Conservation (phyloP, 2,113 vertebrate genomes). For the Prunella himalayana region DNA sequence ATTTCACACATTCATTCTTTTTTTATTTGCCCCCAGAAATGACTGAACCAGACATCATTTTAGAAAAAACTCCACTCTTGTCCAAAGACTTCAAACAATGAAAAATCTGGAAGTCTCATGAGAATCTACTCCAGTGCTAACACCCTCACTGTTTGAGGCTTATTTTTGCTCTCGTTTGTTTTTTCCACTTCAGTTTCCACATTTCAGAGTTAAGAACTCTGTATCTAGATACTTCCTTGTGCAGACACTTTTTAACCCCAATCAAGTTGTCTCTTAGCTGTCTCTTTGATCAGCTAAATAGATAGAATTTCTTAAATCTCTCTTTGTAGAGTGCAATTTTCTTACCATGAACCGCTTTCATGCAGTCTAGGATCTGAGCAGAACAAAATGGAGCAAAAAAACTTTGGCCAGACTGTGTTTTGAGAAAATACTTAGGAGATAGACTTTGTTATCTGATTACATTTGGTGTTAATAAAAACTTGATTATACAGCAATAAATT, state of each 20-base stretch:
- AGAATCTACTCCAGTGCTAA: neutral
- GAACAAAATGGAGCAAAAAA: neutral
- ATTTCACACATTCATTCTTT: neutral
- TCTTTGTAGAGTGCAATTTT: constrained; percentile 1
- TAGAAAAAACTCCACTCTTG: neutral
- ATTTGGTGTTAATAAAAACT: constrained; percentile 52
- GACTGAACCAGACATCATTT: neutral
- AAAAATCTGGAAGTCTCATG: neutral
- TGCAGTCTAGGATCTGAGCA: neutral
- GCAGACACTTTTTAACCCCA: neutral
- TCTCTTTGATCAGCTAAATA: constrained; percentile 17
- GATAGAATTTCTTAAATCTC: neutral
- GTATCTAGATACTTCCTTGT: neutral
- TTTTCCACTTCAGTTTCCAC: neutral
- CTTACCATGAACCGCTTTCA: neutral
- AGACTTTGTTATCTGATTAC: constrained; percentile 42
- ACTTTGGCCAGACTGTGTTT: neutral
- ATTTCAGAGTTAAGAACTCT: neutral
- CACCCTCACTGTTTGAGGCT: neutral
- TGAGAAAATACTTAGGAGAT: neutral
- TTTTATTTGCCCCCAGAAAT: neutral
- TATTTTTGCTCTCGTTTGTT: neutral
- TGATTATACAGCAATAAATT: constrained; percentile 41
- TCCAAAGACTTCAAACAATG: neutral
- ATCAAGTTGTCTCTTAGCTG: neutral